Base-by-base conservation (phyloP, 2,888 invertebrate species). In the Brachynemurus nebulosus region DNA sequence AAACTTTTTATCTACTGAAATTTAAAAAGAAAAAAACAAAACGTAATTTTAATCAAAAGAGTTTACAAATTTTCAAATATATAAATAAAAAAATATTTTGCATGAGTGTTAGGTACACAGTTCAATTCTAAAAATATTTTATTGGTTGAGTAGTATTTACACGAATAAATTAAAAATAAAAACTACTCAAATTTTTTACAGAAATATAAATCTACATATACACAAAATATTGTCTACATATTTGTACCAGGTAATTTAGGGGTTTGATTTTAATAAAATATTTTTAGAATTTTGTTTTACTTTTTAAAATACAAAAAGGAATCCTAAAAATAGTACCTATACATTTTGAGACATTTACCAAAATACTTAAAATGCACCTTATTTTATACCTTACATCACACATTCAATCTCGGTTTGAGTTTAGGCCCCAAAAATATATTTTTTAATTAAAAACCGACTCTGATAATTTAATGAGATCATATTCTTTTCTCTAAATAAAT, bases 231-330 rank as follows among this genome's bases (percentile, higher is more conserved):
- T 30, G 30, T 30, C 30, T 30, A 30, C 30, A 30, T 30, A 30
- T 30, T 30, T 30, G 30, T 30, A 30, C 30, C 30, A 30, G 9
- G 14, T n/a, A n/a, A n/a, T 30, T n/a, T 30, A n/a, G 30, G 14
- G 30, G 30, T 30, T 30, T 30, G 30, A 30, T 14, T 12, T 30
- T n/a, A 30, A 30, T 30, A 30, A 30, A 30, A 30, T 30, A 30
- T 30, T 30, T 9, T 30, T 30, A 6, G 14, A 14, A 30, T 12
- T 12, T 30, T 27, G 5, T 30, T 30, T n/a, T n/a, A n/a, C n/a
- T n/a, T 30, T 12, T 30, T 12, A 4, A 30, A 9, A 8, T 30
- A 30, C n/a, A 30, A 11, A 30, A 30, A 30, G 6, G 14, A 12
- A 30, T n/a, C 12, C 12, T 27, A 27, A 27, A n/a, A 27, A 27